phyloP scores from a whole-genome alignment of 2,888 invertebrate genomes.

The Automeris io region DNA sequence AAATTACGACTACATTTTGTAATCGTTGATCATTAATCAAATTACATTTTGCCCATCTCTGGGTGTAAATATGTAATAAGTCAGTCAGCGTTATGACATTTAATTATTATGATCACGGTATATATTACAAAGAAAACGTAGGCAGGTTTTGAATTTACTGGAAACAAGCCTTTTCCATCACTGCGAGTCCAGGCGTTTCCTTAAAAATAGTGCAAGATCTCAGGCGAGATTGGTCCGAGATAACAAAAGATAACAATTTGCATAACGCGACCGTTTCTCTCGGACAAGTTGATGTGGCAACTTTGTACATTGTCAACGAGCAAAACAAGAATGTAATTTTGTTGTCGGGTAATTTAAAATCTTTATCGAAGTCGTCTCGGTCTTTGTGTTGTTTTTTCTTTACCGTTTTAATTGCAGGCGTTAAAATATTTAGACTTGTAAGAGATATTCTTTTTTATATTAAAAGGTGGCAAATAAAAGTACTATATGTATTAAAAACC shows the following conservation, averaged over 20 bases:
- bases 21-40: no score
- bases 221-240: slow-evolving; percentile 6
- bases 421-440: no score
- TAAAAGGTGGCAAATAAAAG: no score
- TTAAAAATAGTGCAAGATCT: slow-evolving; percentile 3
- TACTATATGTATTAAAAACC: no score
- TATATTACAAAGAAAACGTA: slow-evolving; percentile 49
- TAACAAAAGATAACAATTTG: slow-evolving; percentile 11
- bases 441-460: no score
- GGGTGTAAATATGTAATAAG: neutral
- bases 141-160: slow-evolving; percentile 11
- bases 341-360: neutral
- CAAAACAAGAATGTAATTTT: slow-evolving; percentile 2
- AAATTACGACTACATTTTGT: no score
- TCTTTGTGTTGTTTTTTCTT: neutral
- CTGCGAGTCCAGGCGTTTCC: neutral
- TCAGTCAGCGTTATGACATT: slow-evolving; percentile 40
- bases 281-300: slow-evolving; percentile 2
- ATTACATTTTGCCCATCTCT: no score
- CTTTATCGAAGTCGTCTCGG: neutral
- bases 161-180: slow-evolving; percentile 6
- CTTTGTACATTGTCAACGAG: slow-evolving; percentile 4
- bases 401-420: neutral
- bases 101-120: slow-evolving; percentile 54
- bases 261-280: slow-evolving; percentile 8